phyloP scores from a whole-genome alignment of 1,140 invertebrate genomes.

The Pseudachorutes palmiensis region DNA sequence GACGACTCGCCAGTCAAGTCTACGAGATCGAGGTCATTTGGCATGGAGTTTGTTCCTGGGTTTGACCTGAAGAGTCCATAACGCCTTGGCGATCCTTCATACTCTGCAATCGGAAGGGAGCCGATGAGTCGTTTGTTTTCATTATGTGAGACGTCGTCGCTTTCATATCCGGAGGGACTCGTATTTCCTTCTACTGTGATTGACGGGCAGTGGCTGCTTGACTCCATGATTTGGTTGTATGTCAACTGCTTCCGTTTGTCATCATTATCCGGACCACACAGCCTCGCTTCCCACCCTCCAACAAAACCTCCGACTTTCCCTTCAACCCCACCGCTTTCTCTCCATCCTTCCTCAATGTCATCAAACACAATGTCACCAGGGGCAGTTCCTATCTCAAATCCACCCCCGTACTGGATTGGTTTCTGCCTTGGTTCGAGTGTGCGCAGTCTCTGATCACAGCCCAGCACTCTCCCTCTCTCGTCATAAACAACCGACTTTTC shows the following conservation, averaged over 20 bases:
- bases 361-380: slow-evolving; percentile 69
- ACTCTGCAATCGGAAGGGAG: slow-evolving; percentile 77
- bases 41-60: slow-evolving; percentile 27
- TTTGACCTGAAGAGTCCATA: slow-evolving; percentile 45
- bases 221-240: slow-evolving; percentile 8
- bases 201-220: slow-evolving; percentile 25
- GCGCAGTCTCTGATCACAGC: not conserved
- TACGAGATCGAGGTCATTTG: slow-evolving; percentile 33
- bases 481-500: slow-evolving; percentile 27
- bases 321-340: slow-evolving; percentile 39
- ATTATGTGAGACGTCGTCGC: slow-evolving; percentile 39
- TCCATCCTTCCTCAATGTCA: slow-evolving; percentile 60
- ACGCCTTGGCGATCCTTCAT: slow-evolving; percentile 78
- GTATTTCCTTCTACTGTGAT: slow-evolving; percentile 28
- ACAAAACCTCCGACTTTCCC: slow-evolving; percentile 12
- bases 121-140: slow-evolving; percentile 56
- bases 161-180: slow-evolving; percentile 35
- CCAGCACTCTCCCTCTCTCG: not conserved
- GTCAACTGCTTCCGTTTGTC: not conserved
- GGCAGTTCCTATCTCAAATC: too few relatives aligned
- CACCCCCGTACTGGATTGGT: too few relatives aligned
- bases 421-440: not conserved
- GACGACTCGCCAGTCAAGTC: slow-evolving; percentile 12
- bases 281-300: slow-evolving; percentile 49
- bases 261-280: slow-evolving; percentile 22